A percentile compares a stretch with the other conserved stretches of the same genome.
Evolutionary conservation across 2,113 vertebrate genomes (phyloP).

Genomic region (Hippocampus zosterae): DNA sequence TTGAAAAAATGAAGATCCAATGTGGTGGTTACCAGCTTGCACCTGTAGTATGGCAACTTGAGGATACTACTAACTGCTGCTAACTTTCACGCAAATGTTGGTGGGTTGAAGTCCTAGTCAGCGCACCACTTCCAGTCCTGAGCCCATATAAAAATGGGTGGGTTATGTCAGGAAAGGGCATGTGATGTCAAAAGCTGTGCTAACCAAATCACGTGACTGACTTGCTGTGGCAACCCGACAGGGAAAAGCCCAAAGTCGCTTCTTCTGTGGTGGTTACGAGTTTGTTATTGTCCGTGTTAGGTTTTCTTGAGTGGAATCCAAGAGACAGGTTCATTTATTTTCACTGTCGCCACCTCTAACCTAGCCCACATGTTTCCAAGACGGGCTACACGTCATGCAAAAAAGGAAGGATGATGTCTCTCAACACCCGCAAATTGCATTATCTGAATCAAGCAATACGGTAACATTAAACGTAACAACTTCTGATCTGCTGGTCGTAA

Average conservation of each 20-base stretch:
- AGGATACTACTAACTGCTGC: too few relatives aligned
- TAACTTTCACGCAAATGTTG: too few relatives aligned
- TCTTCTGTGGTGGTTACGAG: conserved; percentile 48
- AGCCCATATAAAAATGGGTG: too few relatives aligned
- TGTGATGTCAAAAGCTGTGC: too few relatives aligned
- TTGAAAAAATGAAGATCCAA: too few relatives aligned
- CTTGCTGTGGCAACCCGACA: too few relatives aligned
- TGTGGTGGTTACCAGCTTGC: too few relatives aligned
- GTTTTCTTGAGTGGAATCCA: conserved; percentile 61
- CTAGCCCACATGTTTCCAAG: conserved; percentile 52
- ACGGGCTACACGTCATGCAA: conserved; percentile 30
- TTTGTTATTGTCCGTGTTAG: conserved; percentile 53
- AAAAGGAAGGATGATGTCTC: conserved; percentile 35
- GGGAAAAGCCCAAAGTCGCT: too few relatives aligned
- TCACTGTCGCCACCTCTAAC: conserved; percentile 57
- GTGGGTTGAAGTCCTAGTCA: too few relatives aligned
- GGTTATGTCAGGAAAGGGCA: too few relatives aligned
- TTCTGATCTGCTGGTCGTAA: conserved; percentile 21
- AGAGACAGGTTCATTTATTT: conserved; percentile 64
- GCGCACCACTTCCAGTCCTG: too few relatives aligned
- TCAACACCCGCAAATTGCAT: conserved; percentile 46
- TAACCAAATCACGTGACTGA: background rate
- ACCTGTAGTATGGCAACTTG: too few relatives aligned
- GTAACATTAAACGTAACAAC: conserved; percentile 1
- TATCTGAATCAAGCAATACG: conserved; percentile 26